Percentiles rank a stretch among this genome's conserved stretches.
These are phyloP conservation scores for Champsocephalus gunnari DNA, from an alignment of 2,797 vertebrate genomes.

Conservation along the genomic window DNA sequence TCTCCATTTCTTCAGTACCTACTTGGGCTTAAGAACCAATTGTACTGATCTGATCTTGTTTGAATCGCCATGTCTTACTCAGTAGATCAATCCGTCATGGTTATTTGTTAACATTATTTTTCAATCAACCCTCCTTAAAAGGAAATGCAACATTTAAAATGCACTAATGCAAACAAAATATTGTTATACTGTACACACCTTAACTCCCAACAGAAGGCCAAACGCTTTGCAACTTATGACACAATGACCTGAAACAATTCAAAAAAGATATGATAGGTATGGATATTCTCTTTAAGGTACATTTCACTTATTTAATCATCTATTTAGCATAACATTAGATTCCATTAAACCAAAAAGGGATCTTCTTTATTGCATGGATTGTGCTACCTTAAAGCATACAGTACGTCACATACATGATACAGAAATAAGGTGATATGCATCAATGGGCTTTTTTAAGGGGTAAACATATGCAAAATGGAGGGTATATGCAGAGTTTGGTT, in stretches of 20 bases:
- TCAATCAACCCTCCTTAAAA: not conserved
- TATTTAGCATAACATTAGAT: not conserved
- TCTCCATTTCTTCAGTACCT: not conserved
- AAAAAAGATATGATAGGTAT: not conserved
- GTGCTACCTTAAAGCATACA: not conserved
- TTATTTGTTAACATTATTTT: conserved; percentile 9
- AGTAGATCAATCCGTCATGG: not conserved
- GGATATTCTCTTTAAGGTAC: not conserved
- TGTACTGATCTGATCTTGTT: conserved; percentile 9
- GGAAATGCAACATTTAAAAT: not conserved
- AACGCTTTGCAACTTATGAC: not conserved
- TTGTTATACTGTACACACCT: not conserved
- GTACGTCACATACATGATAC: not conserved
- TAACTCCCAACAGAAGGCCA: not conserved
- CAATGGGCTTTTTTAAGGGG: not conserved
- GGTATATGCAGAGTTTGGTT: not conserved
- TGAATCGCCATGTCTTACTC: conserved; percentile 3
- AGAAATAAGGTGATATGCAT: not conserved
- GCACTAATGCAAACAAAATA: conserved; percentile 6
- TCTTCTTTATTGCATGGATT: not conserved
- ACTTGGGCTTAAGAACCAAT: not conserved
- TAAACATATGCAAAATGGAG: not conserved
- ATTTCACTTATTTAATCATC: not conserved
- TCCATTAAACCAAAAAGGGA: not conserved
- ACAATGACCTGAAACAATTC: not conserved